A percentile compares a stretch with the other conserved stretches of the same genome.
Evolutionary conservation across 2,113 vertebrate species (phyloP).

Genomic region (Girardinichthys multiradiatus): DNA sequence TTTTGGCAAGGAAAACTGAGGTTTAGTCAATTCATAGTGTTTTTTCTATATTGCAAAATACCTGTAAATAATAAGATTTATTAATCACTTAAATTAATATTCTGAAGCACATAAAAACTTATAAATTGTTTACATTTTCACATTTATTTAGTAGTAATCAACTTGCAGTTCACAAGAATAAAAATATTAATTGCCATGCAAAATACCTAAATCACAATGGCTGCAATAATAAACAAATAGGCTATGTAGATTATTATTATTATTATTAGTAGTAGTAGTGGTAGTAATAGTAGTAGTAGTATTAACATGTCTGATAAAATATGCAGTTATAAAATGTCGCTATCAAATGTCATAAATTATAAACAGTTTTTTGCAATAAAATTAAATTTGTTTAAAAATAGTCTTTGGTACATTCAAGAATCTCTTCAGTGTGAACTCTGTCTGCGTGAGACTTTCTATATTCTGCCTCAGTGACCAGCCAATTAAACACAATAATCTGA

Average conservation of each 20-base stretch:
- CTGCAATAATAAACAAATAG: not conserved
- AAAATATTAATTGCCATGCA: too few species aligned
- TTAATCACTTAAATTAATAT: not conserved
- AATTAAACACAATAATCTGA: not conserved
- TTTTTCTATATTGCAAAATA: not conserved
- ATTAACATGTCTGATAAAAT: too few species aligned
- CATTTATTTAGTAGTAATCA: not conserved
- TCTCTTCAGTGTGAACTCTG: not conserved
- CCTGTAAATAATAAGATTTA: not conserved
- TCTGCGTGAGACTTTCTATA: not conserved
- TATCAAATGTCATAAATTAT: too few species aligned
- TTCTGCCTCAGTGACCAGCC: not conserved
- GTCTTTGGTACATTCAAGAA: not conserved
- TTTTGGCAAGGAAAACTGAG: too few species aligned
- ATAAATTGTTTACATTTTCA: not conserved
- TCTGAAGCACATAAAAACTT: not conserved
- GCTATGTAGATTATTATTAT: too few species aligned
- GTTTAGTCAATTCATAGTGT: too few species aligned
- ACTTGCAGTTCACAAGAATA: not conserved
- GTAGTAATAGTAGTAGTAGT: not conserved
- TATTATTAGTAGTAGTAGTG: not conserved
- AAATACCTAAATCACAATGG: not conserved
- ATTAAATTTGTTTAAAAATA: not conserved
- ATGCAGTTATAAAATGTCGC: too few species aligned
- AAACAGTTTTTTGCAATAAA: too few species aligned